Base-by-base conservation (phyloP, 1,140 invertebrate genomes). In the Trialeurodes vaporariorum region DNA sequence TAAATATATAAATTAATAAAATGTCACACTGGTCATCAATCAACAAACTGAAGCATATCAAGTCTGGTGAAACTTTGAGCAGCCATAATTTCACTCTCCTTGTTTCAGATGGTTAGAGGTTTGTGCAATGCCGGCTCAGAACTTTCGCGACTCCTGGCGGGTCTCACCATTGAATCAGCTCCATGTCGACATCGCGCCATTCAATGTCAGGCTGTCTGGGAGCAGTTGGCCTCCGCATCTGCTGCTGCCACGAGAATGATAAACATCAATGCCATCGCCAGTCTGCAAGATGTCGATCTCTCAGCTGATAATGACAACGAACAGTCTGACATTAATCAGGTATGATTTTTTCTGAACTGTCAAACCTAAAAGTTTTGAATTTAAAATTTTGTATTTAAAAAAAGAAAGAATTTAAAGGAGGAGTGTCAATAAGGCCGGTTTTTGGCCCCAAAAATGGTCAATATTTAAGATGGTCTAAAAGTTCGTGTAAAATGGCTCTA, bases 111-210 rank as follows among this genome's bases (percentile, higher is more conserved):
- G 77, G 76, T 85, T 67, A 84, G 84, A 72, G 83, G 79, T 67
- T 75, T 85, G 70, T 85, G 84, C 75, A 79, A 79, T 70, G 81
- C 83, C 71, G 84, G 84, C 64, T 80, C 82, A 71, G 81, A 82
- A 68, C 74, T 84, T 68, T 80, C 84, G 26, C 79, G 83, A 70
- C 82, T 81, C 13, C 75, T 85, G 67, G 80, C 80, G 63, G 78
- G 79, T 23, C 77, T 85, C 34, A 76, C 78, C 23, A 77, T 83
- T 68, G 81, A 82, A 23, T 81, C 80, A 66, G 82, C 83, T 64
- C 79, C 83, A 60, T 81, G 81, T 63, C 72, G 64, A 73, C 81
- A 68, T 17, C 34, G 34, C 34, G 82, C 83, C 13, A 77, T 78
- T 61, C 84, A 84, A 65, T 84, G 82, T 73, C 78, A 83, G 64